Base-by-base conservation (phyloP, 2,797 vertebrate species). In the Loriculus beryllinus region DNA sequence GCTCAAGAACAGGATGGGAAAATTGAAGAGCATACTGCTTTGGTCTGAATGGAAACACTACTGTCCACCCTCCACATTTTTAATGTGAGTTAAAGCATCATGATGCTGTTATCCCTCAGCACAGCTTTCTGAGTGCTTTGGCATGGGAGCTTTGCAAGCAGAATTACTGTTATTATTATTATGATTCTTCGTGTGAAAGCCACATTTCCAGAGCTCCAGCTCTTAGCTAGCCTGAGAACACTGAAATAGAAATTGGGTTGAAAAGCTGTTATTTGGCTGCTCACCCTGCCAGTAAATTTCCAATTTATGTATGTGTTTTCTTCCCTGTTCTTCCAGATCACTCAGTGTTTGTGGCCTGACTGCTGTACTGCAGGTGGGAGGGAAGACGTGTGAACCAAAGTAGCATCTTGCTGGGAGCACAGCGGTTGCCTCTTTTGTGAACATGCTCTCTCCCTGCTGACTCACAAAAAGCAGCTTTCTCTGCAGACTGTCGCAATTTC, bases 191-290 rank as follows among this genome's bases (percentile, higher is more conserved):
- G 48, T 25, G 78, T 20, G 29, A 84, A 77, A 23, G 18, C 47
- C 70, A 13, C 29, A 20, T 86, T 77, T 59, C 39, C 54, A 69
- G 69, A 72, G 59, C 28, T 70, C 67, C 52, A 64, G 22, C 54
- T 57, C 64, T 70, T 71, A 56, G 70, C 71, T 43, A 40, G 67
- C 48, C 67, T 37, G 64, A 88, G 68, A 92, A 26, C 17, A 52
- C 77, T 21, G 52, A 57, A 85, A 64, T 35, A 63, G 67, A 90
- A 92, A 63, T 52, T 42, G 51, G 10, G 37, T 57, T 70, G 67
- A 77, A 86, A 94, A 93, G 48, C 48, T 93, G 63, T 81, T 88
- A 72, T 86, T 77, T 64, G 45, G 29, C 54, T 82, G 54, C 64
- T 92, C 28, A 42, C 18, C 26, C 84, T 74, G 48, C 45, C 79